phyloP scores from a whole-genome alignment of 1,140 invertebrate genomes.

The Halictus rubicundus region DNA sequence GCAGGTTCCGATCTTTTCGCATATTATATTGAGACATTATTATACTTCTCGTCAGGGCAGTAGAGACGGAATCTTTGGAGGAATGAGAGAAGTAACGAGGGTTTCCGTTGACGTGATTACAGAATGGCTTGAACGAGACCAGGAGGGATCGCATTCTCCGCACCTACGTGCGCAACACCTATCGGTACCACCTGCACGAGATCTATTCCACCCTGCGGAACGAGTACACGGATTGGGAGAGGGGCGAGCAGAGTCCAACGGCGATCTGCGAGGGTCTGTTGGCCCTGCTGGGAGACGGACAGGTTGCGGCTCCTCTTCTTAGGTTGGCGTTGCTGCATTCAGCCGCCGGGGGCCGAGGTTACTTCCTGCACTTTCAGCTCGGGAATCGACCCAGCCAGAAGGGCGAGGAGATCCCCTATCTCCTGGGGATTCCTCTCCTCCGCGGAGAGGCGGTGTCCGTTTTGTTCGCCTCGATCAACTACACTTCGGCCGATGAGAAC shows the following conservation, averaged over 20 bases:
- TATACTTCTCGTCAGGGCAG: no score
- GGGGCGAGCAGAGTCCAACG: slow-evolving; percentile 87
- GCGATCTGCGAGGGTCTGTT: slow-evolving; percentile 80
- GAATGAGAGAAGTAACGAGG: no score
- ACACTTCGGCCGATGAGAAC: slow-evolving; percentile 85
- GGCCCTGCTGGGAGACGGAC: slow-evolving; percentile 90
- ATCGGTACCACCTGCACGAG: slow-evolving; percentile 93
- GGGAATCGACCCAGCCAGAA: slow-evolving; percentile 89
- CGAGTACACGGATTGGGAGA: slow-evolving; percentile 96
- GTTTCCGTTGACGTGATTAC: slow-evolving; percentile 74
- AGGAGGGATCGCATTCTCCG: slow-evolving; percentile 91
- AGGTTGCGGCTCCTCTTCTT: slow-evolving; percentile 91
- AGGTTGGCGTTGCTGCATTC: slow-evolving; percentile 90
- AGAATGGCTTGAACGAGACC: slow-evolving; percentile 92
- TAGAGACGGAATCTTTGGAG: no score
- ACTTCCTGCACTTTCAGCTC: slow-evolving; percentile 94
- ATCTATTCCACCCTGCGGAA: slow-evolving; percentile 95
- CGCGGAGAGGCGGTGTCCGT: slow-evolving; percentile 78
- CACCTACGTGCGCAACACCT: slow-evolving; percentile 93
- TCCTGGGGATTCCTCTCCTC: slow-evolving; percentile 94
- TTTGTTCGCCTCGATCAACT: slow-evolving; percentile 84
- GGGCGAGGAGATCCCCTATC: slow-evolving; percentile 97
- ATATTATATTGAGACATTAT: no score
- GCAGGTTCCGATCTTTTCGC: no score
- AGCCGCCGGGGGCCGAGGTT: slow-evolving; percentile 88